Evolutionary conservation across 2,113 vertebrate species (phyloP).

Genomic region (Seriola aureovittata): DNA sequence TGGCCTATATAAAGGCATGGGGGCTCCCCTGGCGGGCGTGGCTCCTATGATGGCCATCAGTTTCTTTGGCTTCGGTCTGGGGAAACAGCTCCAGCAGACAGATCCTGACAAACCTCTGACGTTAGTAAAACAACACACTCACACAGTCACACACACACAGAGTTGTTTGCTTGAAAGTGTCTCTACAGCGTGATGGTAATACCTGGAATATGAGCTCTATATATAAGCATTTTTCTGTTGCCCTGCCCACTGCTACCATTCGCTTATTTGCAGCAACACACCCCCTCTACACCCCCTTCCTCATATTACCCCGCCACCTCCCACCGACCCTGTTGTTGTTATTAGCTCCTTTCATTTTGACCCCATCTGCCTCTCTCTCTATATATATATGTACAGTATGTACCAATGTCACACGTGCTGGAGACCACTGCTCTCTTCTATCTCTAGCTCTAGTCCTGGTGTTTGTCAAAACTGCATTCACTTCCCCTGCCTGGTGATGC

Average conservation of each 20-base stretch:
- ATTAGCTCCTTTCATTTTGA: not conserved
- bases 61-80: slow-evolving; percentile 86
- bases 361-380: not conserved
- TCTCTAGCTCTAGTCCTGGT: not conserved
- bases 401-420: not conserved
- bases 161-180: not conserved
- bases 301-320: slow-evolving; percentile 4
- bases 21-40: slow-evolving; percentile 81
- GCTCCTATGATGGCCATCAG: slow-evolving; percentile 87
- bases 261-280: not conserved
- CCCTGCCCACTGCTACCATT: slow-evolving; percentile 43
- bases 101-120: slow-evolving; percentile 67
- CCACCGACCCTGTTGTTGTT: not conserved
- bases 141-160: not conserved
- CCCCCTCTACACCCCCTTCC: slow-evolving; percentile 12
- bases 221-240: slow-evolving; percentile 30
- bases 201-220: slow-evolving; percentile 50
- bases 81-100: slow-evolving; percentile 84
- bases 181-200: slow-evolving; percentile 28
- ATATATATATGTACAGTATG: slow-evolving; percentile 1
- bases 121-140: slow-evolving; percentile 63
- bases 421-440: not conserved
- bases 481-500: too few relatives aligned
- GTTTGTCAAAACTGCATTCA: not conserved
- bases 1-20: slow-evolving; percentile 87